Percentiles rank a stretch among this genome's conserved stretches.
Conservation (phyloP, 2,888 invertebrate species). For the Hypomecis punctinalis region DNA sequence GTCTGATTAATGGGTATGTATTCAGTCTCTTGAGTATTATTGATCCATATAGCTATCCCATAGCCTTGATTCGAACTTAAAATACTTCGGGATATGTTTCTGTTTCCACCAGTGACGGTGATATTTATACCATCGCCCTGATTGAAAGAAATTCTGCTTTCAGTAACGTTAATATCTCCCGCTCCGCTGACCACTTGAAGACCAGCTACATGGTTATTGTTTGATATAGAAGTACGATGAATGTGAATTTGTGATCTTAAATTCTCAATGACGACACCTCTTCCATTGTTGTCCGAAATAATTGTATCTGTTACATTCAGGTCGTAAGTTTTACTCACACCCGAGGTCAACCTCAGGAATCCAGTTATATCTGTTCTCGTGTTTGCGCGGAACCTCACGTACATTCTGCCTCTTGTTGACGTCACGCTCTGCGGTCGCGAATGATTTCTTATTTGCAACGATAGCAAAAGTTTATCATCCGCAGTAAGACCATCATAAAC, state of each 20-base stretch:
- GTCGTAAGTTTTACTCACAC: constrained; percentile 92
- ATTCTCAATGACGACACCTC: constrained; percentile 97
- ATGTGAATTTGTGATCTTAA: constrained; percentile 95
- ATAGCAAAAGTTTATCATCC: constrained; percentile 88
- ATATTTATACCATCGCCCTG: constrained; percentile 98
- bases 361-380: constrained; percentile 90
- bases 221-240: constrained; percentile 92
- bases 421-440: constrained; percentile 96
- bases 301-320: constrained; percentile 94
- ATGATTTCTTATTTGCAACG: constrained; percentile 91
- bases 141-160: constrained; percentile 95
- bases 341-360: constrained; percentile 92
- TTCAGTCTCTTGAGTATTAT: constrained; percentile 91
- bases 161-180: constrained; percentile 97
- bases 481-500: constrained; percentile 91
- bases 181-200: constrained; percentile 96
- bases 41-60: constrained; percentile 95
- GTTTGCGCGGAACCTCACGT: constrained; percentile 91
- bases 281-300: constrained; percentile 95
- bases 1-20: constrained; percentile 93
- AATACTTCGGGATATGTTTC: constrained; percentile 94
- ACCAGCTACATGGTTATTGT: constrained; percentile 96
- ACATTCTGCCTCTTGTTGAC: constrained; percentile 91
- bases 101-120: constrained; percentile 96
- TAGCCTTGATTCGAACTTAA: constrained; percentile 95